Evolutionary conservation across 1,140 invertebrate genomes (phyloP).

Genomic region (Ceratosolen solmsi): DNA sequence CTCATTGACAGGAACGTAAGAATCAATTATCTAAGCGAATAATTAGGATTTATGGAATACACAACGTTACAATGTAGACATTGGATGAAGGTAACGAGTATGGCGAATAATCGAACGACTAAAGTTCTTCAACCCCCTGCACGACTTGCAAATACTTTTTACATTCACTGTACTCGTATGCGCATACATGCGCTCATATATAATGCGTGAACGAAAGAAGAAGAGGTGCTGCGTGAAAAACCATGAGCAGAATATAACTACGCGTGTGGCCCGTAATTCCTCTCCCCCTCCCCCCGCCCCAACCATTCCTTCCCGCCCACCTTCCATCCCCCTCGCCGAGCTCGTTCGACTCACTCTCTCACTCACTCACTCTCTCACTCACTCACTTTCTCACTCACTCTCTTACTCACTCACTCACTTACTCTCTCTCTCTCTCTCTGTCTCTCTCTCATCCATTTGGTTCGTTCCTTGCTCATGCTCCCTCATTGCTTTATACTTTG

Average conservation of each 20-base stretch:
- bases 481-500: slow-evolving; percentile 16
- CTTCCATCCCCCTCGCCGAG: neutral
- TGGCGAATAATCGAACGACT: neutral
- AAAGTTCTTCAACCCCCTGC: slow-evolving; percentile 14
- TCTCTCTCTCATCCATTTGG: neutral
- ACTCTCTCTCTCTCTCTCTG: slow-evolving; percentile 14
- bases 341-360: neutral
- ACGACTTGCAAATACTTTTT: neutral
- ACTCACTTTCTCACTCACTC: neutral
- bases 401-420: neutral
- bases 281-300: neutral
- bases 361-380: neutral
- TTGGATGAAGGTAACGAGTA: neutral
- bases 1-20: too few relatives aligned
- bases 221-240: slow-evolving; percentile 53
- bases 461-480: neutral
- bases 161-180: neutral
- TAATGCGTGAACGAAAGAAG: neutral
- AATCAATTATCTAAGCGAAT: too few relatives aligned
- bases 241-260: slow-evolving; percentile 48
- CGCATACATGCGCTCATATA: neutral
- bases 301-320: neutral
- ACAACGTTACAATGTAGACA: too few relatives aligned
- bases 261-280: slow-evolving; percentile 51
- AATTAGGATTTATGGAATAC: too few relatives aligned